A percentile compares a stretch with the other conserved stretches of the same genome.
phyloP scores from a whole-genome alignment of 2,888 invertebrate genomes.

The Rhodophaea formosa region DNA sequence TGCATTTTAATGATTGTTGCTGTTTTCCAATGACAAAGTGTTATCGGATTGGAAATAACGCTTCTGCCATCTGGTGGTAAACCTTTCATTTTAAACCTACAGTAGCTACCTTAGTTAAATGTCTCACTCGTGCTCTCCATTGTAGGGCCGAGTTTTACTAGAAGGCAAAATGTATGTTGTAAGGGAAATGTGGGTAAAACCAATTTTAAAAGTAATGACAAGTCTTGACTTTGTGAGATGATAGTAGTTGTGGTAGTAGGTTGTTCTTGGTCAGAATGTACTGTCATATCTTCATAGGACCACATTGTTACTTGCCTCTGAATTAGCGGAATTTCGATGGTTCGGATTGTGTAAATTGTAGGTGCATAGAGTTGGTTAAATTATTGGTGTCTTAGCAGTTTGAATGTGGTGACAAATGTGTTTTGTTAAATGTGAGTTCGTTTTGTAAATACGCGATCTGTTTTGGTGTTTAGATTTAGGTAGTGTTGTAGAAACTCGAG shows the following conservation, averaged over 20 bases:
- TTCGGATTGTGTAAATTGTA: conserved; percentile 37
- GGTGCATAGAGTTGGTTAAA: conserved; percentile 37
- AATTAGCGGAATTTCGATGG: conserved; percentile 25
- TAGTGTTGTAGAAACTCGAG: background rate
- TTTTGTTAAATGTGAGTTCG: conserved; percentile 23
- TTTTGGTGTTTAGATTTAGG: conserved; percentile 21
- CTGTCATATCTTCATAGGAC: conserved; percentile 13
- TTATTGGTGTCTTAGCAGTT: conserved; percentile 48
- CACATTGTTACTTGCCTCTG: conserved; percentile 9
- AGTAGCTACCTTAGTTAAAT: background rate
- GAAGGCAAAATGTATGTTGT: conserved; percentile 11
- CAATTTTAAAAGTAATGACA: background rate
- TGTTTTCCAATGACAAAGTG: too few relatives aligned
- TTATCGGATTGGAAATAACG: too few relatives aligned
- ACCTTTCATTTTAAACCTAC: too few relatives aligned
- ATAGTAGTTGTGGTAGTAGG: background rate
- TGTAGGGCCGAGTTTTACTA: conserved; percentile 4
- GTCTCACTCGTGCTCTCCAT: conserved; percentile 8
- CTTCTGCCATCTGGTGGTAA: too few relatives aligned
- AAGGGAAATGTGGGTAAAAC: background rate
- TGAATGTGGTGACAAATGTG: conserved; percentile 44
- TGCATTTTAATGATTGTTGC: too few relatives aligned
- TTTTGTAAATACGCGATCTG: conserved; percentile 15
- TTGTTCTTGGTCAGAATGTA: background rate
- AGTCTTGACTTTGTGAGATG: conserved; percentile 1